Evolutionary conservation across 2,797 vertebrate species (phyloP).

Genomic region (Rhincodon typus): DNA sequence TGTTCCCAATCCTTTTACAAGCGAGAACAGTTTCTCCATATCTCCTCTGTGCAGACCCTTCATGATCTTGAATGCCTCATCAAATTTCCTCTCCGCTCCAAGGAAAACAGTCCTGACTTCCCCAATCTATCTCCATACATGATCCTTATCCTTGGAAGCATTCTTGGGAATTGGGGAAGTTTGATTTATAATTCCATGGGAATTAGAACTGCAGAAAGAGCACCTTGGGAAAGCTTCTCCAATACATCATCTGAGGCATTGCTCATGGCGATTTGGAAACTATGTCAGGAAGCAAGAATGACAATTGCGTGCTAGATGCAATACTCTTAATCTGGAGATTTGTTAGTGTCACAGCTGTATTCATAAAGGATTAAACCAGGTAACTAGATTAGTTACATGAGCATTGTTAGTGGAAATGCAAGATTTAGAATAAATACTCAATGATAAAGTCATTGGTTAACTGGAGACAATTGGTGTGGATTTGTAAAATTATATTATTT

Average conservation of each 20-base stretch:
- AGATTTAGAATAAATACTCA: not conserved
- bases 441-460: not conserved
- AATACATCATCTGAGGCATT: not conserved
- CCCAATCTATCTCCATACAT: too few relatives aligned
- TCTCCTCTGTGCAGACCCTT: too few relatives aligned
- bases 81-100: too few relatives aligned
- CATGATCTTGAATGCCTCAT: too few relatives aligned
- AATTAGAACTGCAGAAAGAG: not conserved
- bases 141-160: too few relatives aligned
- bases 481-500: not conserved
- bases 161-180: not conserved
- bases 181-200: not conserved
- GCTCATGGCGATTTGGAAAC: not conserved
- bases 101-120: too few relatives aligned
- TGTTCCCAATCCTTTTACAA: too few relatives aligned
- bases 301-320: not conserved
- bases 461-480: not conserved
- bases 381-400: not conserved
- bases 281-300: not conserved
- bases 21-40: too few relatives aligned
- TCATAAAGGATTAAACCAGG: not conserved
- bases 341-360: not conserved
- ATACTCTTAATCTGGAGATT: not conserved
- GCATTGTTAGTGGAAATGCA: not conserved
- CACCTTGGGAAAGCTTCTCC: not conserved